These are phyloP conservation scores for Polyploca ridens DNA, from an alignment of 2,888 invertebrate species.

Conservation along the genomic window DNA sequence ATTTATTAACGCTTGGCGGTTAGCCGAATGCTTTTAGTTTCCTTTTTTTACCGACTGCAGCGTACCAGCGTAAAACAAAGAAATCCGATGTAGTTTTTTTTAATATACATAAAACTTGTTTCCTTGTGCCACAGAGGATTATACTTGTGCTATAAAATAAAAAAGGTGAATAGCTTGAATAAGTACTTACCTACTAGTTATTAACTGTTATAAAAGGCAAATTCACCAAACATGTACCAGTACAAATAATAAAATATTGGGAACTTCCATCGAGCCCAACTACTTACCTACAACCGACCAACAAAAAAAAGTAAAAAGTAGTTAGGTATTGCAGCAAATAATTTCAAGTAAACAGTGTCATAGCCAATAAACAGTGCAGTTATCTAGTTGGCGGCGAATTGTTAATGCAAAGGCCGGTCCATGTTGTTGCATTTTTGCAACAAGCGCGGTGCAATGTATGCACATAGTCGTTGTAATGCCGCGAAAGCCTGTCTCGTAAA, in stretches of 20 bases:
- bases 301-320: no score
- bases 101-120: conserved; percentile 27
- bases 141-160: no score
- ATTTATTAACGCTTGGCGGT: conserved; percentile 82
- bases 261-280: no score
- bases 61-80: conserved; percentile 58
- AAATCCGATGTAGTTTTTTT: conserved; percentile 46
- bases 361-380: conserved; percentile 53
- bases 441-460: conserved; percentile 65
- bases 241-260: no score
- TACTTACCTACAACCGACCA: no score
- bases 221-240: no score
- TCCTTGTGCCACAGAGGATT: no score
- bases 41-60: conserved; percentile 66
- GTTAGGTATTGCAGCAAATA: conserved; percentile 18
- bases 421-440: conserved; percentile 72
- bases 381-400: conserved; percentile 51
- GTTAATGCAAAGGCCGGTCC: conserved; percentile 51
- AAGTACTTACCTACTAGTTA: no score
- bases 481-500: conserved; percentile 81
- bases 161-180: no score
- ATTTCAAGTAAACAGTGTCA: conserved; percentile 39
- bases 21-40: conserved; percentile 72
- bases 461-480: conserved; percentile 76
- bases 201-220: no score